These are phyloP conservation scores for Spondyliosoma cantharus DNA, from an alignment of 2,797 vertebrate genomes.

Conservation along the genomic window DNA sequence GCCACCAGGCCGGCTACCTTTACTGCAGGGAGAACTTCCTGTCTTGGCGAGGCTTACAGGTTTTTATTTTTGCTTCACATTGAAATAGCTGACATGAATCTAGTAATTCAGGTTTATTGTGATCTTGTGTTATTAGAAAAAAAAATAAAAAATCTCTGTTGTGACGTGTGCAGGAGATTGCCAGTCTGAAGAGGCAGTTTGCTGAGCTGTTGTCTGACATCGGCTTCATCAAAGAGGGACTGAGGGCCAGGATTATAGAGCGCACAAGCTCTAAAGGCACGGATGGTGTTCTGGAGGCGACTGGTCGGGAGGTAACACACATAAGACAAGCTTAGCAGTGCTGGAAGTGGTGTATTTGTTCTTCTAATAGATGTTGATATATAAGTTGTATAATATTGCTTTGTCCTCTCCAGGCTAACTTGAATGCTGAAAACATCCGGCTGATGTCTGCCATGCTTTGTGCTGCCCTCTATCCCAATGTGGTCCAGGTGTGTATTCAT, in stretches of 20 bases:
- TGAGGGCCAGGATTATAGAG: constrained; percentile 93
- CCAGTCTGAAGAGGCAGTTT: constrained; percentile 96
- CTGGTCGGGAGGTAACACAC: constrained; percentile 90
- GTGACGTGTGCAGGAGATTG: constrained; percentile 88
- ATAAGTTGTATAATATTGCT: not conserved
- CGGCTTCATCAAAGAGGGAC: constrained; percentile 94
- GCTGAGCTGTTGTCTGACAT: constrained; percentile 97
- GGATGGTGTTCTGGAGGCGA: constrained; percentile 92
- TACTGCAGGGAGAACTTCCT: constrained; percentile 97
- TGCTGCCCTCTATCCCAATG: constrained; percentile 97
- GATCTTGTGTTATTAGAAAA: not conserved
- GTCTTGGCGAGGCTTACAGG: constrained; percentile 93
- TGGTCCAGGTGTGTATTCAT: constrained; percentile 90
- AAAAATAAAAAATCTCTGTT: not conserved
- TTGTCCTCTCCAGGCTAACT: constrained; percentile 87
- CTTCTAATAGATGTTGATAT: not conserved
- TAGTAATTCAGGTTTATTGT: not conserved
- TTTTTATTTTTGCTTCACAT: not conserved
- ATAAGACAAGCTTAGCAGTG: not conserved
- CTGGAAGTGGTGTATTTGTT: not conserved
- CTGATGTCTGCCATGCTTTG: constrained; percentile 96
- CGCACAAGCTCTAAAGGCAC: constrained; percentile 87
- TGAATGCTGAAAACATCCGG: constrained; percentile 93
- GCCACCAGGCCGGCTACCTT: constrained; percentile 84
- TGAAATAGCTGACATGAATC: not conserved